Conservation (phyloP, 2,797 vertebrate species). For the Staurois parvus region DNA sequence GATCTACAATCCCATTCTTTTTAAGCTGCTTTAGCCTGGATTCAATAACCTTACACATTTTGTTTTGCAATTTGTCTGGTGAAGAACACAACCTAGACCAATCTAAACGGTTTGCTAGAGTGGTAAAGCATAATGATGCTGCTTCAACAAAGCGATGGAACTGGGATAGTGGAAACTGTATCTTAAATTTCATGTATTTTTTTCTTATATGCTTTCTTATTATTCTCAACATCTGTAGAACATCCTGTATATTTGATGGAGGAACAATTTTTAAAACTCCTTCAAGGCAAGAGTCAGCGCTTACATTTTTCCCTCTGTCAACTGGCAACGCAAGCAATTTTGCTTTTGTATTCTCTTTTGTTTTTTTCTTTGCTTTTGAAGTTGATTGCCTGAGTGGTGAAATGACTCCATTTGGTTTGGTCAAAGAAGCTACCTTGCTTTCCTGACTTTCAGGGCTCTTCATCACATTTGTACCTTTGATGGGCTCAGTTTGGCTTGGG, state of each 20-base stretch:
- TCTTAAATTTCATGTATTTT: constrained; percentile 97
- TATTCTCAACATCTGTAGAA: constrained; percentile 87
- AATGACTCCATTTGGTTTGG: constrained; percentile 56
- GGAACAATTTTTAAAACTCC: constrained; percentile 77
- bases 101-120: constrained; percentile 84
- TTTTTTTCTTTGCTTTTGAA: constrained; percentile 67
- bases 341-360: constrained; percentile 26
- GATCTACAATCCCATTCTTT: constrained; percentile 90
- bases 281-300: constrained; percentile 73
- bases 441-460: constrained; percentile 62
- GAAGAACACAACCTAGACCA: constrained; percentile 83
- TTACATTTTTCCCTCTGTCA: constrained; percentile 67
- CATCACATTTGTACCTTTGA: neutral
- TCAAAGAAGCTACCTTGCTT: constrained; percentile 62
- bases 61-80: constrained; percentile 79
- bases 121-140: constrained; percentile 86
- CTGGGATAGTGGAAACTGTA: constrained; percentile 87
- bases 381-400: constrained; percentile 66
- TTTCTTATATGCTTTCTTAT: constrained; percentile 87
- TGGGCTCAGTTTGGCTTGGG: constrained; percentile 64
- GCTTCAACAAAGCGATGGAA: constrained; percentile 93
- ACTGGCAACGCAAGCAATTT: constrained; percentile 1
- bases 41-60: constrained; percentile 83
- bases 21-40: constrained; percentile 85
- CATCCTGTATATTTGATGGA: constrained; percentile 82